Conservation (phyloP, 2,113 vertebrate genomes). For the Pogona vitticeps region DNA sequence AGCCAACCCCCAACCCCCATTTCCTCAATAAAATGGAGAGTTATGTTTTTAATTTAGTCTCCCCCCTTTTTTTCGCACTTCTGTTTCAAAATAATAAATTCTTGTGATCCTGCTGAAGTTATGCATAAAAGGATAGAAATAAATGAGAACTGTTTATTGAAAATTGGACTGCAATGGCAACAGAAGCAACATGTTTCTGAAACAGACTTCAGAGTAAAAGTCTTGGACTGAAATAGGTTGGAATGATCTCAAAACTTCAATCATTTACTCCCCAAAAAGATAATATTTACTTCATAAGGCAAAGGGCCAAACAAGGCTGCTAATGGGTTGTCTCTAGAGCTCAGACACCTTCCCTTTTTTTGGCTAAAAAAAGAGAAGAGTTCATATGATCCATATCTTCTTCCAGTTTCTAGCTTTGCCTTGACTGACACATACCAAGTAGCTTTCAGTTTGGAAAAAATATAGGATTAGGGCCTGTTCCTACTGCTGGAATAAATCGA, state of each 20-base stretch:
- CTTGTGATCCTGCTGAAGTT: slow-evolving; percentile 21
- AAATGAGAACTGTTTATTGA: slow-evolving; percentile 24
- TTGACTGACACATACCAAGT: background rate
- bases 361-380: no score
- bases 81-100: slow-evolving; percentile 24
- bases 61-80: background rate
- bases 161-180: background rate
- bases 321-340: background rate
- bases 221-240: background rate
- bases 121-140: slow-evolving; percentile 21
- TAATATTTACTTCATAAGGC: background rate
- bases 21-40: slow-evolving; percentile 36
- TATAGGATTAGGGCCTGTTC: background rate
- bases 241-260: background rate
- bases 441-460: background rate
- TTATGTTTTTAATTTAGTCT: slow-evolving; percentile 39
- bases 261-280: background rate
- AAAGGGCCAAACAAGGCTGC: background rate
- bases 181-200: background rate
- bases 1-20: background rate
- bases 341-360: no score
- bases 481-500: no score
- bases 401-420: background rate
- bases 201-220: background rate
- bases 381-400: background rate